Conservation (phyloP, 2,797 vertebrate species). For the Emys orbicularis region DNA sequence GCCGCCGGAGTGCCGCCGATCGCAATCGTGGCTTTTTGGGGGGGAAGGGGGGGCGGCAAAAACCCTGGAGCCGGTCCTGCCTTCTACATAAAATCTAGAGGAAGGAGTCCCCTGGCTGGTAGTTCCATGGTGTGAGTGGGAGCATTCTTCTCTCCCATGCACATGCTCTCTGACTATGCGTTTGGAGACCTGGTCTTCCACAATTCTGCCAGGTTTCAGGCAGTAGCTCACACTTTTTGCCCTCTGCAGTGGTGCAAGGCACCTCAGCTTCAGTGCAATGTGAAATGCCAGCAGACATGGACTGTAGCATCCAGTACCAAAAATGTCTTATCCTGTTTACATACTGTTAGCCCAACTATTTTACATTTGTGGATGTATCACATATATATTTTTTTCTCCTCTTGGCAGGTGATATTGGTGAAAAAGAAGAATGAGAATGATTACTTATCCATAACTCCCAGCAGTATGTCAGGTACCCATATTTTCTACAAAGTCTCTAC, state of each 20-base stretch:
- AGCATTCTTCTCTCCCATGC: not conserved
- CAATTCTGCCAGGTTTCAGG: not conserved
- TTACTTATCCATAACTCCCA: conserved; percentile 83
- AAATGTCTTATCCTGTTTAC: conserved; percentile 8
- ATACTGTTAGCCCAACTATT: not conserved
- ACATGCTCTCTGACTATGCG: not conserved
- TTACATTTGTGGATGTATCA: not conserved
- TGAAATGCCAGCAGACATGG: not conserved
- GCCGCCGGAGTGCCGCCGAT: too few relatives aligned
- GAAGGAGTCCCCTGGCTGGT: not conserved
- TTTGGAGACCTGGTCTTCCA: not conserved
- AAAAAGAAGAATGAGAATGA: conserved; percentile 79
- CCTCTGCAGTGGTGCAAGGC: not conserved
- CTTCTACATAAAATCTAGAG: not conserved
- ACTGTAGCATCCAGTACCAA: not conserved
- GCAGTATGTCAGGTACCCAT: conserved; percentile 86
- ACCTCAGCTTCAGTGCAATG: not conserved
- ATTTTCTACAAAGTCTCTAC: not conserved
- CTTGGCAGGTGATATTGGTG: conserved; percentile 77
- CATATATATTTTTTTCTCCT: not conserved
- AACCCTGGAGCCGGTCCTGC: too few relatives aligned
- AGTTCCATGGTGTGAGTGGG: not conserved
- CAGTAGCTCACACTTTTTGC: not conserved
- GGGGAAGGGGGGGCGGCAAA: too few relatives aligned
- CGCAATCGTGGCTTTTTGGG: too few relatives aligned